Evolutionary conservation across 2,797 vertebrate genomes (phyloP).

Genomic region (Galagoides demidoff): DNA sequence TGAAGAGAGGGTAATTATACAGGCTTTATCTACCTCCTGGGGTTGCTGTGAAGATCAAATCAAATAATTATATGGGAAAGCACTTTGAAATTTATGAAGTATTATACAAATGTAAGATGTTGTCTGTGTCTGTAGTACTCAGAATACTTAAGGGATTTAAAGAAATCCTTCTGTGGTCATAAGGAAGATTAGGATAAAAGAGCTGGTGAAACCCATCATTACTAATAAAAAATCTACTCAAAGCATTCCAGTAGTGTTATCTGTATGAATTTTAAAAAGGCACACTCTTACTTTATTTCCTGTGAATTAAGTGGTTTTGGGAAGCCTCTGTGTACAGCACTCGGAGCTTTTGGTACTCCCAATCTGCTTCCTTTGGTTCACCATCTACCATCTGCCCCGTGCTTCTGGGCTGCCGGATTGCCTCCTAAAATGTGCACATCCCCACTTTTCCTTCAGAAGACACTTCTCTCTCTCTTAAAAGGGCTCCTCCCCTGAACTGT

Average conservation of each 20-base stretch:
- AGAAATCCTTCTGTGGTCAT: constrained; percentile 46
- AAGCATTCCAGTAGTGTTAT: neutral
- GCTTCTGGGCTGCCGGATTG: constrained; percentile 36
- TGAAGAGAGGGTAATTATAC: neutral
- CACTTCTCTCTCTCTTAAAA: constrained; percentile 40
- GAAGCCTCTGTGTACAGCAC: neutral
- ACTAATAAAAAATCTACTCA: neutral
- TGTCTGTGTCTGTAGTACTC: constrained; percentile 44
- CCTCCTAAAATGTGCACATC: constrained; percentile 1
- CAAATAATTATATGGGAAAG: neutral
- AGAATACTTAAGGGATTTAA: constrained; percentile 51
- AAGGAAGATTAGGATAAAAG: constrained; percentile 61
- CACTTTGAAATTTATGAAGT: constrained; percentile 57
- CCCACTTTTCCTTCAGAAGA: neutral
- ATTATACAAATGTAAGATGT: constrained; percentile 29
- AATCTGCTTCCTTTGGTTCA: neutral
- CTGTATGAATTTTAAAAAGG: constrained; percentile 22
- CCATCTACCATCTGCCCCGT: neutral
- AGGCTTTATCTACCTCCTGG: neutral
- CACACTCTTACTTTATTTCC: neutral
- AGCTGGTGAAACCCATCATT: constrained; percentile 10
- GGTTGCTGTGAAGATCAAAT: constrained; percentile 26
- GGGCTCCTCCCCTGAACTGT: neutral
- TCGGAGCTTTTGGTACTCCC: neutral
- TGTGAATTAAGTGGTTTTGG: neutral